Base-by-base conservation (phyloP, 2,113 vertebrate genomes). In the Calypte anna region DNA sequence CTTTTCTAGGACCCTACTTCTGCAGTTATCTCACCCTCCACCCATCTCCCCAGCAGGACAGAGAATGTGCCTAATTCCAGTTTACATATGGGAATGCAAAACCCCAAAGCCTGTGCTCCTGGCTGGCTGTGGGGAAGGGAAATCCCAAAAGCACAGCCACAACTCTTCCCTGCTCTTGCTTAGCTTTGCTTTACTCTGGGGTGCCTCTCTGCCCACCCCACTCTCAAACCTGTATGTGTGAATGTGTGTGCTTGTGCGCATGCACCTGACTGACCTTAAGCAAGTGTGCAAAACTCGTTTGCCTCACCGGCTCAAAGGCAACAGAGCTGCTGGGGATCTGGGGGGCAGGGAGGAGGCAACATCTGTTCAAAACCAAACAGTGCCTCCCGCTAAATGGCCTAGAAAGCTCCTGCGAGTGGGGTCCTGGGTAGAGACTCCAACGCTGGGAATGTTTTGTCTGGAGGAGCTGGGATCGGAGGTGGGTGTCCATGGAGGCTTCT, bases 301-400 rank as follows among this genome's bases (percentile, higher is more conserved):
- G 84, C 83, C 76, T 91, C 84, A 79, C 81, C 2, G 1, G 87
- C 94, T 96, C 88, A 96, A 93, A 96, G 90, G 86, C 94, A 36
- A 81, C 81, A 80, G 94, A 72, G 80, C 73, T 95, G 92, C 88
- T 92, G 61, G 86, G 69, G 88, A 82, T 81, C 86, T 85, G 58
- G 87, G 90, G 95, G 91, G 90, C 66, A 85, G 63, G 86, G 83
- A 53, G 68, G 62, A 95, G 76, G 96, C 96, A 97, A 97, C 98
- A 98, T 98, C 98, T 98, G 98, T 98, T 97, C 96, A 97, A 98
- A 98, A 98, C 97, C 97, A 98, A 98, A 98, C 98, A 98, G 86
- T 96, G 97, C 97, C 98, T 98, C 97, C 88, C 97, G 98, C 96
- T 98, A 98, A 98, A 98, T 98, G 98, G 97, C 96, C 97, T 98